A percentile compares a stretch with the other conserved stretches of the same genome.
These are phyloP conservation scores for Actias luna DNA, from an alignment of 2,888 invertebrate genomes.

Conservation along the genomic window DNA sequence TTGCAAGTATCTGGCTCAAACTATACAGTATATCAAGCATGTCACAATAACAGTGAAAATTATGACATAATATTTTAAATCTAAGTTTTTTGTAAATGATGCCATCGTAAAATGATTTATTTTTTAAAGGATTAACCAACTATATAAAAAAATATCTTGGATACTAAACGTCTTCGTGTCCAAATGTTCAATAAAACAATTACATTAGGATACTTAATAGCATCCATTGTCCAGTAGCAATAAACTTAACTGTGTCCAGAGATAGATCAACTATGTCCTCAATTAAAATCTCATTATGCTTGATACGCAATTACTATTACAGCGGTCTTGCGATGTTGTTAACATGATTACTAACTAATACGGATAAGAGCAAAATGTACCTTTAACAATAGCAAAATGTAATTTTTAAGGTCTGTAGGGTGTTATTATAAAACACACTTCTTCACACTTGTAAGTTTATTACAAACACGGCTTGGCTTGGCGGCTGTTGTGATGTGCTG, in stretches of 20 bases:
- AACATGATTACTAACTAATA: constrained; percentile 27
- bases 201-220: constrained; percentile 74
- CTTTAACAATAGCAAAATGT: not conserved
- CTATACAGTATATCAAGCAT: no score
- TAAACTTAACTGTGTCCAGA: constrained; percentile 69
- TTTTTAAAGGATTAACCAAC: not conserved
- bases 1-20: no score
- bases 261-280: constrained; percentile 65
- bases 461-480: no score
- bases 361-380: not conserved
- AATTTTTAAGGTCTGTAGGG: not conserved
- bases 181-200: constrained; percentile 62
- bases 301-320: constrained; percentile 45
- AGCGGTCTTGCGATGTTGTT: constrained; percentile 36
- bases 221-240: constrained; percentile 58
- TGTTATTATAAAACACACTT: no score
- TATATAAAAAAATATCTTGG: not conserved
- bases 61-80: no score
- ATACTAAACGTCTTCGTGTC: constrained; percentile 25
- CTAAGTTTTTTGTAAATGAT: no score
- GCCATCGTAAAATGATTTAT: not conserved
- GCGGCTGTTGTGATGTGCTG: no score
- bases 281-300: constrained; percentile 78
- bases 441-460: no score
- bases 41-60: no score